A percentile compares a stretch with the other conserved stretches of the same genome.
These are phyloP conservation scores for Meiosimyza decipiens DNA, from an alignment of 2,888 invertebrate species.

Conservation along the genomic window DNA sequence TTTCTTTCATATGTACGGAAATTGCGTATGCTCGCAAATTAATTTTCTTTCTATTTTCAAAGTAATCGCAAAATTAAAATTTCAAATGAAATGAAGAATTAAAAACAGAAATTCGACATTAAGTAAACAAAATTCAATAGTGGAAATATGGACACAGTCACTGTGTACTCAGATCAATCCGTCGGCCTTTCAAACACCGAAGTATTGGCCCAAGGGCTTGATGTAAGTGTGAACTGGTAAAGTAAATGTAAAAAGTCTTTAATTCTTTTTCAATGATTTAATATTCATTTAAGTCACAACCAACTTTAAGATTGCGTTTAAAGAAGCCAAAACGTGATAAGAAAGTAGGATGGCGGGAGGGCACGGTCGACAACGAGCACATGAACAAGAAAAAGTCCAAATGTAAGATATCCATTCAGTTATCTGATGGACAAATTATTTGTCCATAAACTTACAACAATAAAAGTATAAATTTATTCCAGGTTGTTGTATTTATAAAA, in stretches of 20 bases:
- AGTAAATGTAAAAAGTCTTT: not conserved
- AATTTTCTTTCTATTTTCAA: too few species aligned
- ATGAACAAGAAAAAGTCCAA: conserved; percentile 97
- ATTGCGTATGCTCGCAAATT: too few species aligned
- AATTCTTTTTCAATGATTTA: not conserved
- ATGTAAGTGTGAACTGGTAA: not conserved
- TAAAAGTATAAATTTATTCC: conserved; percentile 31
- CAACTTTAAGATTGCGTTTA: conserved; percentile 74
- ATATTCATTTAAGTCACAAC: conserved; percentile 48
- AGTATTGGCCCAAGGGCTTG: not conserved
- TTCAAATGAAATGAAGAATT: conserved; percentile 13
- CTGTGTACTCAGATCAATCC: conserved; percentile 28
- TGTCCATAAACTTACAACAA: not conserved
- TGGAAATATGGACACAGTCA: conserved; percentile 39
- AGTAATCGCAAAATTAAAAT: not conserved
- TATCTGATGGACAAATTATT: not conserved
- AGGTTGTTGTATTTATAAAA: conserved; percentile 96
- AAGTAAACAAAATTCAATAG: conserved; percentile 16
- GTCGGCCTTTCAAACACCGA: conserved; percentile 35
- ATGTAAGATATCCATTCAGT: conserved; percentile 73
- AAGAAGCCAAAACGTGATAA: conserved; percentile 77
- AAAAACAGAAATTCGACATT: not conserved
- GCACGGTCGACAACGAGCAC: conserved; percentile 94
- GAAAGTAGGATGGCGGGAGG: conserved; percentile 90
- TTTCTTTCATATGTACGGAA: too few species aligned